A percentile compares a stretch with the other conserved stretches of the same genome.
These are phyloP conservation scores for Drosophila sechellia DNA, from an alignment of 1,140 invertebrate genomes.

Conservation along the genomic window DNA sequence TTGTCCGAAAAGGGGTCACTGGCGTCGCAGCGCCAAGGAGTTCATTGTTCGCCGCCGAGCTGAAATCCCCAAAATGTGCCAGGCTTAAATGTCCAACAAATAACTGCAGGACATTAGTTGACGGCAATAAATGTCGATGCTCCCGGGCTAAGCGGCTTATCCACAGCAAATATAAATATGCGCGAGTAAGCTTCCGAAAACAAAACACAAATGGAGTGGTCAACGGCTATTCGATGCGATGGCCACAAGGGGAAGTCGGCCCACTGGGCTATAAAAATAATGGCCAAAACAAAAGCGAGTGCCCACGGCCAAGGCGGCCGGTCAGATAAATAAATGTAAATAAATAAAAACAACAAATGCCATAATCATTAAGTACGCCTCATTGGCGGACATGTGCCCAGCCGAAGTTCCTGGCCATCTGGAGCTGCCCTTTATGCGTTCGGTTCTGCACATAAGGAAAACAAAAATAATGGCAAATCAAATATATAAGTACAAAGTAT, in stretches of 20 bases:
- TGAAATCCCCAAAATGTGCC: constrained; percentile 21
- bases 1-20: constrained; percentile 47
- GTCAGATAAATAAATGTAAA: constrained; percentile 71
- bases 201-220: constrained; percentile 28
- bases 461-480: neutral
- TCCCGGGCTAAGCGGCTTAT: constrained; percentile 57
- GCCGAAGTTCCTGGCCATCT: constrained; percentile 22
- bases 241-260: constrained; percentile 12
- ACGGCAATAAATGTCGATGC: constrained; percentile 61
- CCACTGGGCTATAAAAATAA: constrained; percentile 53
- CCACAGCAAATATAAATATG: constrained; percentile 35
- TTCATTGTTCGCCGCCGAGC: constrained; percentile 40
- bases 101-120: constrained; percentile 60
- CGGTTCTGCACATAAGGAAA: constrained; percentile 2
- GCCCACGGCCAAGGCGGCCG: constrained; percentile 37
- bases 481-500: neutral
- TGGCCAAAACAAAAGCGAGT: constrained; percentile 43
- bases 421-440: constrained; percentile 7
- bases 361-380: constrained; percentile 75
- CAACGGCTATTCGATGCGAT: constrained; percentile 11
- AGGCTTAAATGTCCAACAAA: constrained; percentile 55
- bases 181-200: constrained; percentile 40
- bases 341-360: constrained; percentile 74
- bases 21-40: constrained; percentile 15
- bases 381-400: constrained; percentile 55